Conservation (phyloP, 1,140 invertebrate species). For the Drosophila carrolli region DNA sequence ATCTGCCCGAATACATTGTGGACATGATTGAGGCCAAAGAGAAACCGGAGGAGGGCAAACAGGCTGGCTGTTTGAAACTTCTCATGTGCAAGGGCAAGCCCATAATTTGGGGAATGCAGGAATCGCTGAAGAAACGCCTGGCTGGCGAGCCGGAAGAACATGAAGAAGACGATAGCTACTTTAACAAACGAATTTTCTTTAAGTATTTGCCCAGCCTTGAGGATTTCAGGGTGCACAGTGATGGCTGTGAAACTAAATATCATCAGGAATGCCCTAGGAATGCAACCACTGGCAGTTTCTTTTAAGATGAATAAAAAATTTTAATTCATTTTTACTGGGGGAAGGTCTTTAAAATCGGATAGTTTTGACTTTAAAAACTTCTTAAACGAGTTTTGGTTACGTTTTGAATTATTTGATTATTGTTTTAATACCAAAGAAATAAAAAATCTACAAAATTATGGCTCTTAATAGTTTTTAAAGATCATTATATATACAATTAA, state of each 20-base stretch:
- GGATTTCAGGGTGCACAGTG: conserved; percentile 87
- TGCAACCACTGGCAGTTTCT: conserved; percentile 18
- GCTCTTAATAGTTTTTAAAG: no score
- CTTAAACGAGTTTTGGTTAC: no score
- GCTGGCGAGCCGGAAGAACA: conserved; percentile 41
- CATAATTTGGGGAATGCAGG: conserved; percentile 90
- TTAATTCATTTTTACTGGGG: no score
- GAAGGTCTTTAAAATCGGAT: no score
- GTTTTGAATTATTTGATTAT: no score
- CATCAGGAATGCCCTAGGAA: conserved; percentile 84
- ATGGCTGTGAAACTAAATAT: conserved; percentile 88
- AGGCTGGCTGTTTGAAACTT: conserved; percentile 89
- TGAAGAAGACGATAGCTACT: conserved; percentile 70
- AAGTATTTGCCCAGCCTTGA: conserved; percentile 87
- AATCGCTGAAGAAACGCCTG: conserved; percentile 85
- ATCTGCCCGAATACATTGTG: conserved; percentile 86
- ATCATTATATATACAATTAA: no score
- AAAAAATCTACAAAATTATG: no score
- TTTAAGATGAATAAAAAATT: not conserved
- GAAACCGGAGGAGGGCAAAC: conserved; percentile 68
- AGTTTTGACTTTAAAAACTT: no score
- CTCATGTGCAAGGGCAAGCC: conserved; percentile 91
- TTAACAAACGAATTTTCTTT: conserved; percentile 85
- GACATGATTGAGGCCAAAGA: conserved; percentile 87
- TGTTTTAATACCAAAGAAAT: no score